phyloP scores from a whole-genome alignment of 2,888 invertebrate species.

The Agapostemon virescens region DNA sequence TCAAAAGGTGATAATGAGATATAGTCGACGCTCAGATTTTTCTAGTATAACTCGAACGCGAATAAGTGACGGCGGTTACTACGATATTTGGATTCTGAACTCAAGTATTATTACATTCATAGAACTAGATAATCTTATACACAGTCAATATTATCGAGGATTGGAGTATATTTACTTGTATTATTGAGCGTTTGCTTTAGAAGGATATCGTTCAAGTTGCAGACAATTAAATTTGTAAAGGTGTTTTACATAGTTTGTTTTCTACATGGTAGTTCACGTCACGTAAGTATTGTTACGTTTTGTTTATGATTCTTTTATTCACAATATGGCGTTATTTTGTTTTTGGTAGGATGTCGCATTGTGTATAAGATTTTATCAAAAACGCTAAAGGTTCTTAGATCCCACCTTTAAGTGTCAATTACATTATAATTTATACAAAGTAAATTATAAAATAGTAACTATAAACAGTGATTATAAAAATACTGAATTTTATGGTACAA shows the following conservation, averaged over 20 bases:
- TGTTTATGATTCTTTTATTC: conserved; percentile 25
- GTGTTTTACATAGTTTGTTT: conserved; percentile 33
- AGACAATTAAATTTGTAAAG: conserved; percentile 33
- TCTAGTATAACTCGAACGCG: conserved; percentile 12
- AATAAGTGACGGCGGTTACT: conserved; percentile 20
- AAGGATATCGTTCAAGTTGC: conserved; percentile 33
- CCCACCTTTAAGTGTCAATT: conserved; percentile 26
- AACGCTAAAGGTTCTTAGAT: conserved; percentile 8
- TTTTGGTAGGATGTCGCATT: neutral
- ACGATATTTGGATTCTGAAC: conserved; percentile 39
- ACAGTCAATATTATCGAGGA: conserved; percentile 49
- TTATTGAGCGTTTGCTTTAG: conserved; percentile 31
- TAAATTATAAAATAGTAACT: too few species aligned
- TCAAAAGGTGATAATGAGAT: conserved; percentile 20
- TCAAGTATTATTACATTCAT: conserved; percentile 40
- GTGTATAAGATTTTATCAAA: conserved; percentile 24
- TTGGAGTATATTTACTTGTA: conserved; percentile 23
- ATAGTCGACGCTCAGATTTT: conserved; percentile 16
- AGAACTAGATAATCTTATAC: conserved; percentile 35
- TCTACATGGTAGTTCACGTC: conserved; percentile 31
- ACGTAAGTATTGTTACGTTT: conserved; percentile 48
- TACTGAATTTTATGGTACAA: conserved; percentile 40
- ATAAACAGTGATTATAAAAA: too few species aligned
- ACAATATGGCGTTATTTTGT: neutral
- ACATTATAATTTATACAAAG: conserved; percentile 35